These are phyloP conservation scores for Cataglyphis hispanica DNA, from an alignment of 1,140 invertebrate species.

Conservation along the genomic window DNA sequence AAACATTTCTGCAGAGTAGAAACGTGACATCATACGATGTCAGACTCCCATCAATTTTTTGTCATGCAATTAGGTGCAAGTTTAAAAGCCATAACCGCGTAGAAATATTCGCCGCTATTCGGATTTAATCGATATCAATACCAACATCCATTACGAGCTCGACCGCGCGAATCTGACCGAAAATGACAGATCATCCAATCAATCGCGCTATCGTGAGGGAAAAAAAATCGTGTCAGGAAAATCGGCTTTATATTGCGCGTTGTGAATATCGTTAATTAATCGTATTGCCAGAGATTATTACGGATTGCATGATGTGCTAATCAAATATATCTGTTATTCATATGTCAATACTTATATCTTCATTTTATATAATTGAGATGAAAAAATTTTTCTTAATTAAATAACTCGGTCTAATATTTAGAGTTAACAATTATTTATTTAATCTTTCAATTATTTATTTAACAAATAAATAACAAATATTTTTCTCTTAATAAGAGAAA, in stretches of 20 bases:
- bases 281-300: conserved; percentile 11
- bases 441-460: background rate
- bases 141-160: conserved; percentile 13
- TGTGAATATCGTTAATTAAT: conserved; percentile 43
- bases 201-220: background rate
- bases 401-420: background rate
- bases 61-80: conserved; percentile 19
- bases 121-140: conserved; percentile 36
- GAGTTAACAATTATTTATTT: background rate
- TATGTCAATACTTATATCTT: conserved; percentile 29
- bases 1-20: background rate
- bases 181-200: conserved; percentile 46
- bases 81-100: conserved; percentile 12
- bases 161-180: conserved; percentile 4
- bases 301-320: background rate
- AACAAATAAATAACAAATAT: background rate
- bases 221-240: conserved; percentile 30
- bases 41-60: conserved; percentile 33
- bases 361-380: background rate
- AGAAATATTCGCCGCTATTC: background rate
- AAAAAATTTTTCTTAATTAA: conserved; percentile 17
- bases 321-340: conserved; percentile 21
- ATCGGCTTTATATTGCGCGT: background rate
- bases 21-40: background rate
- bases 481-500: background rate